These are phyloP conservation scores for Eutolmus rufibarbis DNA, from an alignment of 2,888 invertebrate species.

Conservation along the genomic window DNA sequence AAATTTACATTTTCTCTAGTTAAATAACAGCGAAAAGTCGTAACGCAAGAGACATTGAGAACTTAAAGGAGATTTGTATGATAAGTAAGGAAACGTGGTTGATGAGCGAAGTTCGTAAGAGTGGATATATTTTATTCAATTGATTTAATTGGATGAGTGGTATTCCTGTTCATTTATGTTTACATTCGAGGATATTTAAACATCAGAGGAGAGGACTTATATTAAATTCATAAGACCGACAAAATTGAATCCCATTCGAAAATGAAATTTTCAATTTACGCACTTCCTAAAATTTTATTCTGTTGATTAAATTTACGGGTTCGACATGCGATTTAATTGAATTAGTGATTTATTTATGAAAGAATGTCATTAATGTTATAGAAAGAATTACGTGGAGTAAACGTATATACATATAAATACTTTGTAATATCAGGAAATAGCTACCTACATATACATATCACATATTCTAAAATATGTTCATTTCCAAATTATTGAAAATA, in stretches of 20 bases:
- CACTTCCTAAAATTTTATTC: neutral
- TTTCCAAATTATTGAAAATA: too few species aligned
- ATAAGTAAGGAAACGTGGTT: neutral
- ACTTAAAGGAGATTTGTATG: neutral
- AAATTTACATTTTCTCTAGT: neutral
- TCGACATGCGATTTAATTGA: too few species aligned
- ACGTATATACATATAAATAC: too few species aligned
- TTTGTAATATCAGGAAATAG: too few species aligned
- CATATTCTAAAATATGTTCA: too few species aligned
- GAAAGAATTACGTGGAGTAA: too few species aligned
- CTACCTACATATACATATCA: too few species aligned
- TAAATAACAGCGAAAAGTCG: neutral
- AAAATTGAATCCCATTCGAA: neutral
- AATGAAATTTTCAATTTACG: neutral
- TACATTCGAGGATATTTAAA: neutral
- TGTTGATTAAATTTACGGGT: too few species aligned
- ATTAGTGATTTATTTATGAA: too few species aligned
- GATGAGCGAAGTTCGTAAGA: neutral
- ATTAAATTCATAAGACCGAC: neutral
- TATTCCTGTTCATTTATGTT: neutral
- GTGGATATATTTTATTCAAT: neutral
- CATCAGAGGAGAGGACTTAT: neutral
- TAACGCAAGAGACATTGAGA: neutral
- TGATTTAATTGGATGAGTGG: neutral
- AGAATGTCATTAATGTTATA: too few species aligned